Evolutionary conservation across 2,113 vertebrate species (phyloP).

Genomic region (Gadus chalcogrammus): DNA sequence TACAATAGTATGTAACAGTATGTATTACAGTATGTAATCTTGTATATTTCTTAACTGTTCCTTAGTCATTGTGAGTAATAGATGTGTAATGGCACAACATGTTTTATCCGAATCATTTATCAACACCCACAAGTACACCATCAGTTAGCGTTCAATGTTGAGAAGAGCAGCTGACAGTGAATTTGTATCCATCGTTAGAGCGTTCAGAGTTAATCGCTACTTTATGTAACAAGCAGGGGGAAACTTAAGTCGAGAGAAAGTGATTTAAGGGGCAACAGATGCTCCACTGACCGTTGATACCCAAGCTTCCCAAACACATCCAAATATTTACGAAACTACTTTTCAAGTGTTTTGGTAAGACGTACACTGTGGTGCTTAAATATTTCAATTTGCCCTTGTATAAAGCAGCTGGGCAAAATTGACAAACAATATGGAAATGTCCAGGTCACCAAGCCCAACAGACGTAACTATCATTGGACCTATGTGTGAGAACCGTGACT

Average conservation of each 20-base stretch:
- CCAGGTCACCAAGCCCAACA: conserved; percentile 14
- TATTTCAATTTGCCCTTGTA: neutral
- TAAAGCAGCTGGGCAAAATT: too few species aligned
- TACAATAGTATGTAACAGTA: too few species aligned
- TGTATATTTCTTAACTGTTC: too few species aligned
- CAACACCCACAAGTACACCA: too few species aligned
- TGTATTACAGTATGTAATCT: too few species aligned
- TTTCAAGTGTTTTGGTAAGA: conserved; percentile 30
- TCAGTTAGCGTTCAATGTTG: too few species aligned
- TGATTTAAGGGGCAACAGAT: conserved; percentile 16
- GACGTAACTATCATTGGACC: neutral
- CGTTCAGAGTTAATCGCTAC: too few species aligned
- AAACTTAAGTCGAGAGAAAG: conserved; percentile 2
- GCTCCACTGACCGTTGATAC: neutral
- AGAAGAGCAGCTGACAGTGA: too few species aligned
- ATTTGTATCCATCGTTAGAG: too few species aligned
- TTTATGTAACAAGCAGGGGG: neutral
- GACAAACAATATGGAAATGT: neutral
- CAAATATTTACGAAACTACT: conserved; percentile 43
- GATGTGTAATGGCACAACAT: too few species aligned
- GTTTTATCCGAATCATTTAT: too few species aligned
- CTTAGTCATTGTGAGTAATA: too few species aligned
- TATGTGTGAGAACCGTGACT: conserved; percentile 20
- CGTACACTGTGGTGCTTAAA: neutral
- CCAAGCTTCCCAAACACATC: neutral